Conservation (phyloP, 2,113 vertebrate species). For the Leptocoma aspasia region DNA sequence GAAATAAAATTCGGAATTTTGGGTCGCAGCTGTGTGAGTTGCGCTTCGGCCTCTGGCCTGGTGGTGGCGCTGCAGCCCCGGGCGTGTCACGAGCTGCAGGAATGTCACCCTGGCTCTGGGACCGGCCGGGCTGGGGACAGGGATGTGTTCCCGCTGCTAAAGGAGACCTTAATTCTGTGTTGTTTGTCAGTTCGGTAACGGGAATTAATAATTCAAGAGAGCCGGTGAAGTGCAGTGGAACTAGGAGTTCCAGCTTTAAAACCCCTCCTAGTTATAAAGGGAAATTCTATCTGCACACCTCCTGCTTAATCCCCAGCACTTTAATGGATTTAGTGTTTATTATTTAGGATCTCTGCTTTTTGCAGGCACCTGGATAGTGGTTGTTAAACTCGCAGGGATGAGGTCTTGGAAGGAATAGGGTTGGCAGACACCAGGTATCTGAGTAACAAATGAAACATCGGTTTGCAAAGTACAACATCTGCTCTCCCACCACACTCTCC, state of each 20-base stretch:
- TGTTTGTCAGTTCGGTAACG: background rate
- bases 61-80: constrained; percentile 12
- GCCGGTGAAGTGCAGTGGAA: background rate
- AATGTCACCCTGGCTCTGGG: background rate
- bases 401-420: background rate
- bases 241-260: background rate
- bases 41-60: background rate
- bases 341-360: background rate
- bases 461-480: background rate
- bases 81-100: background rate
- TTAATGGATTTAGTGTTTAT: background rate
- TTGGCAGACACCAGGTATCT: background rate
- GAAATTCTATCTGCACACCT: background rate
- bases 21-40: background rate
- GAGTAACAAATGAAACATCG: background rate
- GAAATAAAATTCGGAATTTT: fast-evolving
- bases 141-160: background rate
- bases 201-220: background rate
- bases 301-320: background rate
- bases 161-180: background rate
- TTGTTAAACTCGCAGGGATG: background rate
- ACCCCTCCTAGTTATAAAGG: background rate
- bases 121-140: background rate
- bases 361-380: background rate
- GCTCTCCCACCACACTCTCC: background rate